These are phyloP conservation scores for Ceratina australensis DNA, from an alignment of 1,140 invertebrate species.

Conservation along the genomic window DNA sequence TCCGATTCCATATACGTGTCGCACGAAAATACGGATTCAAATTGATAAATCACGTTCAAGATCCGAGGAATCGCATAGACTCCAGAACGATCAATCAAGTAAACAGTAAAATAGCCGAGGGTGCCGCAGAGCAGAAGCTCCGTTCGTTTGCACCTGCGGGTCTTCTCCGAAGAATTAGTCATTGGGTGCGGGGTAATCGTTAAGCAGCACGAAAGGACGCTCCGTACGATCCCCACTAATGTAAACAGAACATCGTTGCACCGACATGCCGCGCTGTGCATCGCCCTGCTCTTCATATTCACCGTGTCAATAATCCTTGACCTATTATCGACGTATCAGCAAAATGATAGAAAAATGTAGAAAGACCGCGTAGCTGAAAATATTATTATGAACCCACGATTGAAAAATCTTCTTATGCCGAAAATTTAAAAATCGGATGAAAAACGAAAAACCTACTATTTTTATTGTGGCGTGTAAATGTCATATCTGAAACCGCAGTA, in stretches of 20 bases:
- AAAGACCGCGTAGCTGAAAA: neutral
- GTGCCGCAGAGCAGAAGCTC: constrained; percentile 23
- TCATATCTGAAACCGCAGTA: too few relatives aligned
- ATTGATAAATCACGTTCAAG: neutral
- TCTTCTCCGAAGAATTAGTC: constrained; percentile 48
- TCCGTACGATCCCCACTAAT: neutral
- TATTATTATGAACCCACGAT: neutral
- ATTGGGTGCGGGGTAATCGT: constrained; percentile 27
- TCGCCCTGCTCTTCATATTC: constrained; percentile 1
- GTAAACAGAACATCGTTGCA: constrained; percentile 16
- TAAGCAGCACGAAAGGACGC: constrained; percentile 20
- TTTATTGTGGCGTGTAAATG: too few relatives aligned
- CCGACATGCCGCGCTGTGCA: neutral
- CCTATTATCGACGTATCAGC: constrained; percentile 12
- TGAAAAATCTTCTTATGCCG: neutral
- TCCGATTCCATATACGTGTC: neutral
- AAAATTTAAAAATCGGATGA: too few relatives aligned
- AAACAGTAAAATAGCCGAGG: constrained; percentile 8
- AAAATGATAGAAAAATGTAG: neutral
- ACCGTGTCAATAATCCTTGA: constrained; percentile 45
- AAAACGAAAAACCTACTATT: too few relatives aligned
- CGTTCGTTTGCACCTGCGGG: constrained; percentile 6
- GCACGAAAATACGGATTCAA: neutral
- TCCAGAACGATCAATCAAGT: constrained; percentile 10
- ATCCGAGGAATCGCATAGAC: neutral